These are phyloP conservation scores for Acleris laterana DNA, from an alignment of 2,888 invertebrate species.

Conservation along the genomic window DNA sequence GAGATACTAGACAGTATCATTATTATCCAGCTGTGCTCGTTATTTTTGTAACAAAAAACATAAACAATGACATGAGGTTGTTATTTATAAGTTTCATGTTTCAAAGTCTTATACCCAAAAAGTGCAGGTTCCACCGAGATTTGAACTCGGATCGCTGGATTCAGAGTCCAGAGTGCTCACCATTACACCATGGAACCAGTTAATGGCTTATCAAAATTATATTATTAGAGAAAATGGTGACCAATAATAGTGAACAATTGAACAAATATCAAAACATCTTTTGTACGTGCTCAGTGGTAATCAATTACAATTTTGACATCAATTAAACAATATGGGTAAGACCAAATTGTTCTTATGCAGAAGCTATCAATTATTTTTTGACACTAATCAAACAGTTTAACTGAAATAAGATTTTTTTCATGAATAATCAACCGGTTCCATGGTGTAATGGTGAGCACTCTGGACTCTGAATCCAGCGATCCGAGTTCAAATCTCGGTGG, in stretches of 20 bases:
- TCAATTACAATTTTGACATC: neutral
- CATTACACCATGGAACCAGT: constrained; percentile 69
- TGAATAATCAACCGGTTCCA: constrained; percentile 64
- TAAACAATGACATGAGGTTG: too few species aligned
- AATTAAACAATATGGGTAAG: too few species aligned
- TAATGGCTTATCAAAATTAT: neutral
- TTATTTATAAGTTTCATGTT: too few species aligned
- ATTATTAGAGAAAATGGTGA: too few species aligned
- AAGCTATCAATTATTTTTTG: too few species aligned
- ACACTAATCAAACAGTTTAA: neutral
- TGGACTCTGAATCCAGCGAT: constrained; percentile 88
- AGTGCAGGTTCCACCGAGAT: constrained; percentile 85
- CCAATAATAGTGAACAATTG: neutral
- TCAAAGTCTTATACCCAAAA: constrained; percentile 1
- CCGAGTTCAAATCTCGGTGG: constrained; percentile 83
- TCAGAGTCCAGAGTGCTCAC: constrained; percentile 87
- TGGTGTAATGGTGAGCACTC: constrained; percentile 87
- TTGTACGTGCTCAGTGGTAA: neutral
- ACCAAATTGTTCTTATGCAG: too few species aligned
- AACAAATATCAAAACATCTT: neutral
- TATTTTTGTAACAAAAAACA: too few species aligned
- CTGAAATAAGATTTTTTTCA: neutral
- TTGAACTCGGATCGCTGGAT: constrained; percentile 88
- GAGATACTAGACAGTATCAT: too few species aligned
- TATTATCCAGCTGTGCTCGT: too few species aligned